Conservation (phyloP, 2,797 vertebrate species). For the Sebastes goodei region DNA sequence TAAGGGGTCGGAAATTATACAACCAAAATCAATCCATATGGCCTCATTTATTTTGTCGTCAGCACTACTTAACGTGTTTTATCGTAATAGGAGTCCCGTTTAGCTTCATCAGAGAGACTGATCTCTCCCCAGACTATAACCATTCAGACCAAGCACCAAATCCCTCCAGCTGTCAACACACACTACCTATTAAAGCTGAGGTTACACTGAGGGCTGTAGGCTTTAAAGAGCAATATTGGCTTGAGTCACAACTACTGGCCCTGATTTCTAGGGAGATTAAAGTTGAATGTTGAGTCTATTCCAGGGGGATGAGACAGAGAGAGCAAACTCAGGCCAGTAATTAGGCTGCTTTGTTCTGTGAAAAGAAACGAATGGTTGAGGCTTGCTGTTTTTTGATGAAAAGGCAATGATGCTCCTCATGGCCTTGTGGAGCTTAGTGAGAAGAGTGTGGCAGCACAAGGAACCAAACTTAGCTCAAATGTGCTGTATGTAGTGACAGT, state of each 20-base stretch:
- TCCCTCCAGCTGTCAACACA: constrained; percentile 51
- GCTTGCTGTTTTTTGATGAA: not conserved
- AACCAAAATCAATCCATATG: constrained; percentile 27
- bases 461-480: not conserved
- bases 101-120: constrained; percentile 33
- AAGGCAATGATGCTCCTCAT: not conserved
- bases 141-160: constrained; percentile 9
- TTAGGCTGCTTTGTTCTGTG: constrained; percentile 17
- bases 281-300: constrained; percentile 15
- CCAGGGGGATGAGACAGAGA: not conserved
- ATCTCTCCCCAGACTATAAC: constrained; percentile 30
- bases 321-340: not conserved
- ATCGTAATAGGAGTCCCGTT: constrained; percentile 19
- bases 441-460: not conserved
- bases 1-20: not conserved
- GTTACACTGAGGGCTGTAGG: not conserved
- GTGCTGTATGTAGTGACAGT: not conserved
- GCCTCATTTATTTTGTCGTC: constrained; percentile 22
- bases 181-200: constrained; percentile 13
- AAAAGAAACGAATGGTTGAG: not conserved
- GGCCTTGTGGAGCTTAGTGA: not conserved
- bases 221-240: constrained; percentile 32
- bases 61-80: constrained; percentile 10
- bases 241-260: constrained; percentile 16
- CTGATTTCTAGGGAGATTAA: constrained; percentile 38